Evolutionary conservation across 2,888 invertebrate genomes (phyloP).

Genomic region (Microctonus hyperodae): DNA sequence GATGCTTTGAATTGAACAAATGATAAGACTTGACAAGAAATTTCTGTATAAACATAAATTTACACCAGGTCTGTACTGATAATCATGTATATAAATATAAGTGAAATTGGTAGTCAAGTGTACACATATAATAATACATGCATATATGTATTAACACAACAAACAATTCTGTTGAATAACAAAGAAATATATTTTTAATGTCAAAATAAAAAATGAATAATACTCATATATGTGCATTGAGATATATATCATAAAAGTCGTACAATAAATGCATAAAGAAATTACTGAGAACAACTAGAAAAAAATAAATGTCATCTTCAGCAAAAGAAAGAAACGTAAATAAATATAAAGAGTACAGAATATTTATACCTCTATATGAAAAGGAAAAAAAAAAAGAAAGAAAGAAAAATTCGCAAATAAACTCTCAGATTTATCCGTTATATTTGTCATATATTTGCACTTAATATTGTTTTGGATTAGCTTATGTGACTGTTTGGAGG

Average conservation of each 20-base stretch:
- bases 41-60: no score
- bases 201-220: not conserved
- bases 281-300: not conserved
- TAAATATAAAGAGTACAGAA: not conserved
- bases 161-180: not conserved
- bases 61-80: no score
- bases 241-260: no score
- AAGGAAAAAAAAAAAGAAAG: no score
- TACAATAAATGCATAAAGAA: not conserved
- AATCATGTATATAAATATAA: not conserved
- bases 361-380: no score
- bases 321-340: not conserved
- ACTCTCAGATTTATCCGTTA: no score
- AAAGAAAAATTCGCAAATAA: no score
- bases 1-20: no score
- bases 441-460: no score
- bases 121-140: not conserved
- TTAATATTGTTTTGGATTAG: not conserved
- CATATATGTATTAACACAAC: not conserved
- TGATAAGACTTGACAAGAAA: no score
- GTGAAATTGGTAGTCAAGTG: not conserved
- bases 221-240: no score
- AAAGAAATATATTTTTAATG: not conserved
- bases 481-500: constrained; percentile 11
- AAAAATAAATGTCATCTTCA: not conserved